Base-by-base conservation (phyloP, 1,140 invertebrate species). In the Delia radicum region DNA sequence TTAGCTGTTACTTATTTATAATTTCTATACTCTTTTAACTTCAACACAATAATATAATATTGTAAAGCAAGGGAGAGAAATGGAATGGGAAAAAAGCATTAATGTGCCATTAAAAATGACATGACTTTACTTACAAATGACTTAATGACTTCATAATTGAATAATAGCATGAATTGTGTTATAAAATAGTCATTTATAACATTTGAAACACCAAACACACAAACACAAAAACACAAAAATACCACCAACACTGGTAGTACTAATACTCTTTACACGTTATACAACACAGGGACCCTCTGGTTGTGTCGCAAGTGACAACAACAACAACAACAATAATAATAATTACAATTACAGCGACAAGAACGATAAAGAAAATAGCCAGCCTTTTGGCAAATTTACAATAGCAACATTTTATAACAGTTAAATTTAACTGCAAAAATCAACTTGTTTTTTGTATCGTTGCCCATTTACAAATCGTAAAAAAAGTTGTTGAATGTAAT, bases 81-180 rank as follows among this genome's bases (percentile, higher is more conserved):
- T n/a, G n/a, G n/a, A n/a, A n/a, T n/a, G n/a, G n/a, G n/a, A 13
- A 69, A 55, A 33, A 69, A 31, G 37, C 29, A 31, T 69, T 69
- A 69, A 69, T 69, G 65, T 69, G 31, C 29, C 65, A 69, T 69
- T 69, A 69, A 69, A 69, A 69, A 69, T 55, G 42, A 72, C 67
- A 75, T 61, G 48, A 67, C 42, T 71, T 55, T 26, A 72, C 46
- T 72, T 75, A 75, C 74, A 75, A 75, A 75, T 75, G 74, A 72
- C 74, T 75, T 75, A 75, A 75, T 75, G 74, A 71, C 65, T 75
- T 75, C 74, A 75, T 75, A 75, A 75, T 75, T 75, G 74, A 75
- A 75, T 75, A 75, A 75, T 75, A 31, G 74, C 74, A 75, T 75
- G 74, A 72, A 75, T 71, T 72, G 42, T 55, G 27, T 69, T 69